A percentile compares a stretch with the other conserved stretches of the same genome.
phyloP scores from a whole-genome alignment of 2,888 invertebrate species.

The Eristalinus aeneus region DNA sequence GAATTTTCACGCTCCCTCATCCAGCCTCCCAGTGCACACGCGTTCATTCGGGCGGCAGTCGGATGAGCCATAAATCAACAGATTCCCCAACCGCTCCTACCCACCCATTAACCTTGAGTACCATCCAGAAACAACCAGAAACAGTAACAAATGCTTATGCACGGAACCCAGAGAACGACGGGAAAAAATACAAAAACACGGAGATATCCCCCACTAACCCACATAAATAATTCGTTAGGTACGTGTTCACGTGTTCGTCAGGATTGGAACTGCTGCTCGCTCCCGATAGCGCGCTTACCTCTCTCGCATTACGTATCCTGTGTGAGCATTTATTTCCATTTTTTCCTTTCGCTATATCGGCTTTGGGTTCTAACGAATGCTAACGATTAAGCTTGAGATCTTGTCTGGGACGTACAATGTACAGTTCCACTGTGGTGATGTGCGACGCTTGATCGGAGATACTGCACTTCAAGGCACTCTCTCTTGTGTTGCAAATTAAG shows the following conservation, averaged over 20 bases:
- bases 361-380: neutral
- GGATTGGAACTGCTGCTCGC: constrained; percentile 4
- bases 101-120: constrained; percentile 48
- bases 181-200: constrained; percentile 2
- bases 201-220: constrained; percentile 46
- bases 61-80: constrained; percentile 52
- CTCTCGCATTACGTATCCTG: neutral
- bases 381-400: neutral
- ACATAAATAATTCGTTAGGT: constrained; percentile 50
- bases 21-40: neutral
- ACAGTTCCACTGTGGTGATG: neutral
- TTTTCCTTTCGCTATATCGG: neutral
- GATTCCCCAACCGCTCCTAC: constrained; percentile 14
- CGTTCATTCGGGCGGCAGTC: constrained; percentile 23
- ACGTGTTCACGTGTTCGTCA: constrained; percentile 57
- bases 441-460: neutral
- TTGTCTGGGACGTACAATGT: neutral
- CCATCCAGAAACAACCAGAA: constrained; percentile 13
- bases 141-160: neutral
- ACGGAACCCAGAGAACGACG: neutral
- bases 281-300: neutral
- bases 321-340: neutral
- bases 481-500: constrained; percentile 1
- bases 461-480: neutral
- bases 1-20: neutral